Evolutionary conservation across 2,888 invertebrate genomes (phyloP), one percentile per base, ranked within the genome.

Genomic region (Scaeva pyrastri): DNA sequence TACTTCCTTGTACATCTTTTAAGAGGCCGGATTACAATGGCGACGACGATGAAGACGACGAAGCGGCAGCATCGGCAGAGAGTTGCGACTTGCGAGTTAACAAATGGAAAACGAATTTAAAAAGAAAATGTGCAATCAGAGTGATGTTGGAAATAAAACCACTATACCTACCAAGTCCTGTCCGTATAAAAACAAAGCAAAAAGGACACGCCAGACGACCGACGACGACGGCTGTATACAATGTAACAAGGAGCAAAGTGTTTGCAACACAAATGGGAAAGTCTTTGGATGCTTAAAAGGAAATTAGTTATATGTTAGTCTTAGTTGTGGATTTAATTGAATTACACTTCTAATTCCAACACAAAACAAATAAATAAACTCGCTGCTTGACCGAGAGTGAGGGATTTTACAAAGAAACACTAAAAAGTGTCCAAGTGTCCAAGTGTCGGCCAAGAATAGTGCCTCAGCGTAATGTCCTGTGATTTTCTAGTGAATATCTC

Each of bases 291-390:
- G 52, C 48, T 80, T 73, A 43, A 48, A 73, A 73, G 26, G 56
- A 77, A 81, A 81, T 81, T 86, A 77, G 80, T 74, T 60, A n/a
- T n/a, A n/a, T n/a, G n/a, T n/a, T n/a, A n/a, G 62, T 78, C 64
- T 78, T 78, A 71, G 73, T 56, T 81, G 77, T 58, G 76, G 81
- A 76, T 81, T 81, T 86, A 86, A 86, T 86, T 81, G 72, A 85
- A 81, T 85, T 81, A 73, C 73, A 77, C 71, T 68, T 60, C 6
- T 50, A n/a, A n/a, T n/a, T n/a, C n/a, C n/a, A 23, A 26, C n/a
- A 19, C 14, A 31, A 58, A 26, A 14, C 8, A 2, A 1, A 43
- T 4, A n/a, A n/a, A 19, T 50, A 8, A 66, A 66, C 16, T 48
- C n/a, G 23, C 2, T 26, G 39, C 52, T 45, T 41, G 70, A 23